Percentiles rank a stretch among this genome's conserved stretches.
phyloP scores from a whole-genome alignment of 2,113 vertebrate species.

The Grammomys dolichurus region DNA sequence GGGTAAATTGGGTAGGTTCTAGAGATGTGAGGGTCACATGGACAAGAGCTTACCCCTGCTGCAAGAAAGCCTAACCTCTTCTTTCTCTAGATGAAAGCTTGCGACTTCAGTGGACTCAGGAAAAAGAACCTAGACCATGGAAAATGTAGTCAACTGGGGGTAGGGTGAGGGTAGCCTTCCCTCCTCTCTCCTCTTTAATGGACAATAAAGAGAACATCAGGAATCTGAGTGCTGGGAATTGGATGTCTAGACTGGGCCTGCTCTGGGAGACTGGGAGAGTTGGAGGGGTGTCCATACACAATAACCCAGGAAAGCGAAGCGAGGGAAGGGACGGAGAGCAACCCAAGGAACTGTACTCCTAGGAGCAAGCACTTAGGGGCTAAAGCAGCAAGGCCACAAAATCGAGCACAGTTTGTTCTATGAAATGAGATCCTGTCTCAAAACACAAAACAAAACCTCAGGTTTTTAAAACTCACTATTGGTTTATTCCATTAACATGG shows the following conservation, averaged over 20 bases:
- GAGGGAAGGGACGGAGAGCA: not conserved
- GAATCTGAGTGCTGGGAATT: conserved; percentile 27
- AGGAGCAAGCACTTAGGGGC: not conserved
- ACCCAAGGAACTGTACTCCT: not conserved
- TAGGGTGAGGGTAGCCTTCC: not conserved
- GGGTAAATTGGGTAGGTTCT: not conserved
- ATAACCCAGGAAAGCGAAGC: not conserved
- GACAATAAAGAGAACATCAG: conserved; percentile 76
- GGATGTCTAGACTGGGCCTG: not conserved
- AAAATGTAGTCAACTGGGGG: conserved; percentile 32
- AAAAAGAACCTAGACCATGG: conserved; percentile 40
- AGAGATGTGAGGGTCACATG: not conserved
- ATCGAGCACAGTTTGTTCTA: not conserved
- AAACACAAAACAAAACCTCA: not conserved
- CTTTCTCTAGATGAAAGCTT: conserved; percentile 62
- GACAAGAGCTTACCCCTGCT: not conserved
- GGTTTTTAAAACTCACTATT: not conserved
- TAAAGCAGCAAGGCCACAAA: not conserved
- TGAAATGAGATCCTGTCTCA: not conserved
- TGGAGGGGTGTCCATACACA: not conserved
- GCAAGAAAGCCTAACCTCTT: conserved; percentile 24
- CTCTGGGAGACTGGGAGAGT: not conserved
- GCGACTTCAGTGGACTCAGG: conserved; percentile 37
- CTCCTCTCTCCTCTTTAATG: not conserved
- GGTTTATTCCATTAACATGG: not conserved